Conservation (phyloP, 2,888 invertebrate genomes). For the Drosophila suboccidentalis region DNA sequence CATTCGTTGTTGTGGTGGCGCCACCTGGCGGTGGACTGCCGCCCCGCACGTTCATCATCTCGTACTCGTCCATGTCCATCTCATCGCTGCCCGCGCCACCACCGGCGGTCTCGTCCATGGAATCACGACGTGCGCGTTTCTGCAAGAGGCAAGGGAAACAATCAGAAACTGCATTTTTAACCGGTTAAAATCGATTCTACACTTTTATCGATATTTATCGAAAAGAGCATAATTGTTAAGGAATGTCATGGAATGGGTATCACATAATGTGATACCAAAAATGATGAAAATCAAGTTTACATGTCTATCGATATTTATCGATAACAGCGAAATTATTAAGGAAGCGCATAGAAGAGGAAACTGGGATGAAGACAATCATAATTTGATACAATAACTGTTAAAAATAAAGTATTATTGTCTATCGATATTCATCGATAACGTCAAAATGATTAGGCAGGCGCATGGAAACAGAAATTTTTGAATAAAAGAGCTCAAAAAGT, state of each 20-base stretch:
- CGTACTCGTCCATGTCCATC: constrained; percentile 89
- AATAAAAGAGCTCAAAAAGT: too few species aligned
- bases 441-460: too few species aligned
- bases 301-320: constrained; percentile 7
- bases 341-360: not conserved
- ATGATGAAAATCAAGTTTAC: too few species aligned
- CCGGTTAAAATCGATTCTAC: not conserved
- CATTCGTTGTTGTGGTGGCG: not conserved
- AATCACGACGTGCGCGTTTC: constrained; percentile 66
- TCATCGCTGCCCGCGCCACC: constrained; percentile 77
- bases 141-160: not conserved
- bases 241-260: not conserved
- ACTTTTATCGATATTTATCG: not conserved
- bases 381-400: not conserved
- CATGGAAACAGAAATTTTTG: too few species aligned
- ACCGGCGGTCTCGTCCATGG: constrained; percentile 69
- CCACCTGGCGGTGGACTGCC: constrained; percentile 88
- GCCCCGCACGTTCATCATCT: constrained; percentile 92
- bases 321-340: not conserved
- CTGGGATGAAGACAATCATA: not conserved
- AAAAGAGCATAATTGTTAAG: not conserved
- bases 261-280: not conserved
- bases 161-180: not conserved
- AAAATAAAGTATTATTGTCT: not conserved
- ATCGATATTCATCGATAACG: too few species aligned